Conservation (phyloP, 2,888 invertebrate genomes). For the Dryococelus australis region DNA sequence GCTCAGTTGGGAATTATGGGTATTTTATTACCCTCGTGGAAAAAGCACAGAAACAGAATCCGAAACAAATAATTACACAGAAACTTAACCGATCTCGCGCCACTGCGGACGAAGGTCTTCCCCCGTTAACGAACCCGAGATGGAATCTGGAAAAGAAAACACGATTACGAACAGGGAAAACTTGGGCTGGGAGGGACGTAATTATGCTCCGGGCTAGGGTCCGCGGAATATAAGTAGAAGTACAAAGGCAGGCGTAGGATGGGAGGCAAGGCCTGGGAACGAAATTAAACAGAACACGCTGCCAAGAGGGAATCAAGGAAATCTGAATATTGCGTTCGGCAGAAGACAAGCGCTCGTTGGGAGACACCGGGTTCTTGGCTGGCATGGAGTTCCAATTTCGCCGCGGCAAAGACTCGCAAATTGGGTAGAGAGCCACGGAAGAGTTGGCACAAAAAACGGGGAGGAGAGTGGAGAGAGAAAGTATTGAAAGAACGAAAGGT, state of each 20-base stretch:
- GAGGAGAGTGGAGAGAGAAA: no score
- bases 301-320: background rate
- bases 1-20: no score
- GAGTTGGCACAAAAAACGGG: no score
- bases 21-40: background rate
- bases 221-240: no score
- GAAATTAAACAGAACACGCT: background rate
- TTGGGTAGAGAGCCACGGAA: no score
- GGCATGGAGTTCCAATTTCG: background rate
- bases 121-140: background rate
- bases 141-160: background rate
- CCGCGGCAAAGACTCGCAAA: background rate
- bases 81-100: background rate
- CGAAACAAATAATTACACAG: background rate
- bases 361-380: background rate
- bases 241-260: background rate
- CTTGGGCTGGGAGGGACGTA: background rate
- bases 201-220: background rate
- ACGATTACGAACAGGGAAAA: background rate
- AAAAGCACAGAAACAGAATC: background rate
- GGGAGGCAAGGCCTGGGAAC: background rate
- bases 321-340: background rate
- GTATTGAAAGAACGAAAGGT: no score
- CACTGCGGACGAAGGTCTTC: background rate
- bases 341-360: background rate